Evolutionary conservation across 2,888 invertebrate species (phyloP).

Genomic region (Chloroclysta siterata): DNA sequence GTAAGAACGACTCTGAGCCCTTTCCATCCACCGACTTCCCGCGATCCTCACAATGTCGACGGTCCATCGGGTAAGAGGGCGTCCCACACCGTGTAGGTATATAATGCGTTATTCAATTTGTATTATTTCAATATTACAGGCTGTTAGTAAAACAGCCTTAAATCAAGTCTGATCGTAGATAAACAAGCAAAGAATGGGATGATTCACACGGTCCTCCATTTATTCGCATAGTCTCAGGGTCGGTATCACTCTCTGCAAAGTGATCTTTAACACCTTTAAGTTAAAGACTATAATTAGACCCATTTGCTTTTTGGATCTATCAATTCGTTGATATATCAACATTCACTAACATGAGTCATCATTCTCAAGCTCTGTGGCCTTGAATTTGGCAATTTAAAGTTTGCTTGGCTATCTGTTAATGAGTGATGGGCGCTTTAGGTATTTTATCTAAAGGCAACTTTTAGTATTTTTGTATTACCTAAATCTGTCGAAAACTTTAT

Average conservation of each 20-base stretch:
- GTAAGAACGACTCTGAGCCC: too few species aligned
- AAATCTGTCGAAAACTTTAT: neutral
- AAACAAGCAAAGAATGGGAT: slow-evolving; percentile 19
- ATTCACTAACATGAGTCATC: slow-evolving; percentile 39
- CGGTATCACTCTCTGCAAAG: slow-evolving; percentile 14
- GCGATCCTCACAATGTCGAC: too few species aligned
- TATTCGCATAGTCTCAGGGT: slow-evolving; percentile 58
- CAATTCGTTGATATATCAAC: slow-evolving; percentile 41
- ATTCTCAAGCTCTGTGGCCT: slow-evolving; percentile 36
- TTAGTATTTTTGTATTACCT: neutral
- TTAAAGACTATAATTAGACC: slow-evolving; percentile 45
- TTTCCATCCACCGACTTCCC: too few species aligned
- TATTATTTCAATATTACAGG: slow-evolving; percentile 5
- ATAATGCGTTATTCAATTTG: slow-evolving; percentile 1
- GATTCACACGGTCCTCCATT: slow-evolving; percentile 44
- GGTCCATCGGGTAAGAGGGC: too few species aligned
- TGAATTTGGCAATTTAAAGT: slow-evolving; percentile 32
- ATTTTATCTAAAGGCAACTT: neutral
- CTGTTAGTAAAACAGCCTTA: slow-evolving; percentile 18
- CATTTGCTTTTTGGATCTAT: slow-evolving; percentile 28
- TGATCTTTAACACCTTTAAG: slow-evolving; percentile 41
- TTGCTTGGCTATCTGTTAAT: slow-evolving; percentile 16
- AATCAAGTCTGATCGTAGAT: slow-evolving; percentile 20
- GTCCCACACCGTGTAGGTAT: neutral
- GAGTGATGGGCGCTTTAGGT: slow-evolving; percentile 1